These are phyloP conservation scores for Oryzias melastigma DNA, from an alignment of 2,113 vertebrate genomes.

Conservation along the genomic window DNA sequence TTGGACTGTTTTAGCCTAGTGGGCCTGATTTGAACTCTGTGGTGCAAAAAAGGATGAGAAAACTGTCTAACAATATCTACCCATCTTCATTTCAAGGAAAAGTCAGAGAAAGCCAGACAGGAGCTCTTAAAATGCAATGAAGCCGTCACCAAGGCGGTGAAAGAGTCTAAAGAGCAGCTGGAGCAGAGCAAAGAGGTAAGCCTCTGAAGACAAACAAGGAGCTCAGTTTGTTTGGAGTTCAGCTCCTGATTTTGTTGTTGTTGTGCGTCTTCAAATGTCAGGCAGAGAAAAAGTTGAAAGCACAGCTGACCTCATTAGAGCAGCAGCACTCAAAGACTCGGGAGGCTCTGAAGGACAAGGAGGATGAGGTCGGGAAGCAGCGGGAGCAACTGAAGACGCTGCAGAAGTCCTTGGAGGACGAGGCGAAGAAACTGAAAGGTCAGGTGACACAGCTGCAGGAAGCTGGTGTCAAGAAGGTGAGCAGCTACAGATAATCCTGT, in stretches of 20 bases:
- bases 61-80: not conserved
- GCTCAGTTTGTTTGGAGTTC: not conserved
- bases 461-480: slow-evolving; percentile 59
- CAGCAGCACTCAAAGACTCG: slow-evolving; percentile 79
- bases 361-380: slow-evolving; percentile 81
- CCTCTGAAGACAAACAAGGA: not conserved
- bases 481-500: not conserved
- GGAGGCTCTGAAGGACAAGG: slow-evolving; percentile 81
- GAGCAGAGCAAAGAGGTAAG: slow-evolving; percentile 86
- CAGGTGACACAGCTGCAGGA: slow-evolving; percentile 81
- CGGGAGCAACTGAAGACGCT: slow-evolving; percentile 80
- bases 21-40: not conserved
- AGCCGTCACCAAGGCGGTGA: slow-evolving; percentile 78
- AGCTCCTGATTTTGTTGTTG: not conserved
- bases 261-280: slow-evolving; percentile 49
- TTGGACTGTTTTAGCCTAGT: not conserved
- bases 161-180: slow-evolving; percentile 82
- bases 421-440: slow-evolving; percentile 80
- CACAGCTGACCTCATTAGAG: slow-evolving; percentile 77
- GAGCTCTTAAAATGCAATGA: slow-evolving; percentile 85
- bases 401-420: slow-evolving; percentile 80
- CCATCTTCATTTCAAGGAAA: slow-evolving; percentile 78
- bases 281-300: slow-evolving; percentile 82
- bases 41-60: too few species aligned
- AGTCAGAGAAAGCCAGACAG: slow-evolving; percentile 83